These are phyloP conservation scores for Ophonus ardosiacus DNA, from an alignment of 2,888 invertebrate species.

Conservation along the genomic window DNA sequence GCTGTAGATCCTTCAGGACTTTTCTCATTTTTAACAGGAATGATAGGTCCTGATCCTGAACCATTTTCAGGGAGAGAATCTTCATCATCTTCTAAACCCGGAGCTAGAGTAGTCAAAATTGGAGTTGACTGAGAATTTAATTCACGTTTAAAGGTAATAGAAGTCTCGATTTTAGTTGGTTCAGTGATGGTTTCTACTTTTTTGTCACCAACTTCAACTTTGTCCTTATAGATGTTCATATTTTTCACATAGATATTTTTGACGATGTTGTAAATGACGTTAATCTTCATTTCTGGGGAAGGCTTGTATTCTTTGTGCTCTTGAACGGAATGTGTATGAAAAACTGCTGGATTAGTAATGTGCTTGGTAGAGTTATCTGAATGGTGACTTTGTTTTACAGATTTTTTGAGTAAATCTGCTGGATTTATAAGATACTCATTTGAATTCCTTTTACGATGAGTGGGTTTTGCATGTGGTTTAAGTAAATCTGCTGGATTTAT, in stretches of 20 bases:
- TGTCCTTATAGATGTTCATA: not conserved
- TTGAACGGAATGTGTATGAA: not conserved
- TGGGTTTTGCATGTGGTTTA: no score
- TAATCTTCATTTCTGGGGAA: not conserved
- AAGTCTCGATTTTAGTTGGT: not conserved
- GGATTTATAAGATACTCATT: no score
- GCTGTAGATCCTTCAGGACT: not conserved
- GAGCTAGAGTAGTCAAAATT: not conserved
- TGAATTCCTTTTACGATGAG: no score
- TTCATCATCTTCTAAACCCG: not conserved
- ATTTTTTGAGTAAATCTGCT: no score
- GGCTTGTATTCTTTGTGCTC: not conserved
- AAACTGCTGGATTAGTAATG: not conserved
- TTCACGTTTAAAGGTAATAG: no score
- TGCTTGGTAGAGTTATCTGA: not conserved
- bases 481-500: no score
- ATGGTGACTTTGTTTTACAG: no score
- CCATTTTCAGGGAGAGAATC: not conserved
- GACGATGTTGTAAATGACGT: not conserved
- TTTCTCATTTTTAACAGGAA: not conserved
- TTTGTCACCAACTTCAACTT: not conserved
- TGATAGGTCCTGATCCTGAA: not conserved
- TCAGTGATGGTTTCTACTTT: not conserved
- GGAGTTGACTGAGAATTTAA: not conserved
- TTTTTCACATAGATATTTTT: not conserved